These are phyloP conservation scores for Vulpes lagopus DNA, from an alignment of 2,113 vertebrate genomes.

Conservation along the genomic window DNA sequence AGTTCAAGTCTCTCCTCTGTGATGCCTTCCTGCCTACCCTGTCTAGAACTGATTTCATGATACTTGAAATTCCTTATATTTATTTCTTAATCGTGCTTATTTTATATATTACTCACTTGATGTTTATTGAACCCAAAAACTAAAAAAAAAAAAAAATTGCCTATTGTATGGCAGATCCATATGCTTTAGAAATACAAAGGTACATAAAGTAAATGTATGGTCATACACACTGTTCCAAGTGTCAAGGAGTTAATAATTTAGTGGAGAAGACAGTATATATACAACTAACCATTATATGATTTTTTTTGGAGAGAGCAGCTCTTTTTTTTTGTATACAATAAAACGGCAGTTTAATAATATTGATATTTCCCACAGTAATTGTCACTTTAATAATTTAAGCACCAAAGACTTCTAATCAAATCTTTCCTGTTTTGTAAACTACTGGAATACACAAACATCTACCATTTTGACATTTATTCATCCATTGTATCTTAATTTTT, in stretches of 20 bases:
- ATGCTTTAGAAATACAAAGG: not conserved
- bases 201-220: not conserved
- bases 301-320: not conserved
- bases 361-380: not conserved
- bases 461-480: slow-evolving; percentile 25
- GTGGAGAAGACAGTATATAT: not conserved
- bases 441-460: not conserved
- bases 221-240: not conserved
- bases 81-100: slow-evolving; percentile 21
- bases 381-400: not conserved
- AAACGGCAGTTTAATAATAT: slow-evolving; percentile 28
- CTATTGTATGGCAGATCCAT: not conserved
- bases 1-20: not conserved
- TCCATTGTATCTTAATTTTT: not conserved
- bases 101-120: not conserved
- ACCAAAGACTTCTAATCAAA: not conserved
- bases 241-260: not conserved
- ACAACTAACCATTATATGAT: not conserved
- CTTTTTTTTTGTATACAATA: slow-evolving; percentile 12
- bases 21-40: not conserved
- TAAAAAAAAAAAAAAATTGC: not conserved
- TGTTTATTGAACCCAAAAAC: not conserved
- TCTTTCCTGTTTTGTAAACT: slow-evolving; percentile 29
- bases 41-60: not conserved
- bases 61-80: not conserved